Conservation (phyloP, 2,888 invertebrate genomes). For the Latrodectus elegans region DNA sequence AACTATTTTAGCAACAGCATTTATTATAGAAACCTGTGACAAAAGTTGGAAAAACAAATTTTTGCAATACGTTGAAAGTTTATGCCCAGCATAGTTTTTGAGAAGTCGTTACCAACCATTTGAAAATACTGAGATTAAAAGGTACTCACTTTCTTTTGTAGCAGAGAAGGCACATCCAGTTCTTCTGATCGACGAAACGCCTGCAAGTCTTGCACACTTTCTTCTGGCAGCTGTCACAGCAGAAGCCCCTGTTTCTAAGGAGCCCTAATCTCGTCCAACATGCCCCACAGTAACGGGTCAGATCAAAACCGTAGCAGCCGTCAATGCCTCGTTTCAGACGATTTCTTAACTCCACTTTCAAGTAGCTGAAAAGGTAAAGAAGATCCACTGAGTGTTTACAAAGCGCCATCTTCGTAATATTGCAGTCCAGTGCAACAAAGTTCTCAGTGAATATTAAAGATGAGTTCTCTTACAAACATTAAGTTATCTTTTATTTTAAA, state of each 20-base stretch:
- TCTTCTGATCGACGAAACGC: slow-evolving; percentile 78
- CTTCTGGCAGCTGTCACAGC: slow-evolving; percentile 82
- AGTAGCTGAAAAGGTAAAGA: slow-evolving; percentile 75
- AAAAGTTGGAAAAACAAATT: too few species aligned
- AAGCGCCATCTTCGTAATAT: too few species aligned
- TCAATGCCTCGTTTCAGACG: slow-evolving; percentile 79
- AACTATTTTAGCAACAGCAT: too few species aligned
- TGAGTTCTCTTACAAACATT: too few species aligned
- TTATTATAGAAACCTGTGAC: too few species aligned
- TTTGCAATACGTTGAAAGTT: too few species aligned
- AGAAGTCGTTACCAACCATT: too few species aligned
- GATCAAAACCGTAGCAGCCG: slow-evolving; percentile 76
- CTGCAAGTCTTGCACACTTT: slow-evolving; percentile 85
- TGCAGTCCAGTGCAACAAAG: too few species aligned
- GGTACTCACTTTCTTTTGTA: slow-evolving; percentile 82
- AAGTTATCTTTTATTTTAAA: too few species aligned
- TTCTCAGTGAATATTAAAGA: too few species aligned
- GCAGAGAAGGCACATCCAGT: slow-evolving; percentile 86
- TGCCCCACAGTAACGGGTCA: slow-evolving; percentile 80
- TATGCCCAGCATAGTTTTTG: too few species aligned
- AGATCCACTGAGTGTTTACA: background rate
- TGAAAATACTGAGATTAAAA: background rate
- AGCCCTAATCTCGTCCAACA: slow-evolving; percentile 83
- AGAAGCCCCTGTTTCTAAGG: slow-evolving; percentile 84
- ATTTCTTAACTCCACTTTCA: slow-evolving; percentile 81